These are phyloP conservation scores for Anadara kagoshimensis DNA, from an alignment of 1,140 invertebrate genomes.

Conservation along the genomic window DNA sequence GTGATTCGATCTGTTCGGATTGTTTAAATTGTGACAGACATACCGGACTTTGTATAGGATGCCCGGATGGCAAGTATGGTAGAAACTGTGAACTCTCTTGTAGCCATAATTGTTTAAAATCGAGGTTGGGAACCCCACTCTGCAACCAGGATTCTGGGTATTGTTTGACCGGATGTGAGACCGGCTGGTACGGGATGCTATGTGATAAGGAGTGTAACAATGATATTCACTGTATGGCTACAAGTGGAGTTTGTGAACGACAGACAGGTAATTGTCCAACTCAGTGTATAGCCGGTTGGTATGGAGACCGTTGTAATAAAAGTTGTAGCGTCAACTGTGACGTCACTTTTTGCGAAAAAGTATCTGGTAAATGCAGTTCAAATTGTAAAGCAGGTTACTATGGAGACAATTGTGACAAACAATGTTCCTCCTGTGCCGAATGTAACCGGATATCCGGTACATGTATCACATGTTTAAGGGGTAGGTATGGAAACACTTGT, in stretches of 20 bases:
- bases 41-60: conserved; percentile 26
- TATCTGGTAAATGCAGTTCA: conserved; percentile 17
- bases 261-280: conserved; percentile 26
- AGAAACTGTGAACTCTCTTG: conserved; percentile 30
- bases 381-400: conserved; percentile 30
- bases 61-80: conserved; percentile 35
- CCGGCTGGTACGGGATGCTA: conserved; percentile 15
- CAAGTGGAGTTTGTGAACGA: conserved; percentile 15
- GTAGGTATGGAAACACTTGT: conserved; percentile 27
- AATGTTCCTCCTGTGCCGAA: conserved; percentile 10
- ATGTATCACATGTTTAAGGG: conserved; percentile 19
- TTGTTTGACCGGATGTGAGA: conserved; percentile 30
- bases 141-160: conserved; percentile 12
- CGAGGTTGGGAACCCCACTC: neutral
- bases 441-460: conserved; percentile 18
- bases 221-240: conserved; percentile 17
- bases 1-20: conserved; percentile 13
- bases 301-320: conserved; percentile 23
- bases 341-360: conserved; percentile 24
- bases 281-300: conserved; percentile 27
- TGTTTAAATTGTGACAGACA: conserved; percentile 22
- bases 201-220: conserved; percentile 28
- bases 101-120: conserved; percentile 13
- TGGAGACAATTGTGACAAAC: conserved; percentile 28
- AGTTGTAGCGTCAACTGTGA: conserved; percentile 27